Percentiles rank a stretch among this genome's conserved stretches.
phyloP scores from a whole-genome alignment of 2,113 vertebrate species.

The Pavo muticus region DNA sequence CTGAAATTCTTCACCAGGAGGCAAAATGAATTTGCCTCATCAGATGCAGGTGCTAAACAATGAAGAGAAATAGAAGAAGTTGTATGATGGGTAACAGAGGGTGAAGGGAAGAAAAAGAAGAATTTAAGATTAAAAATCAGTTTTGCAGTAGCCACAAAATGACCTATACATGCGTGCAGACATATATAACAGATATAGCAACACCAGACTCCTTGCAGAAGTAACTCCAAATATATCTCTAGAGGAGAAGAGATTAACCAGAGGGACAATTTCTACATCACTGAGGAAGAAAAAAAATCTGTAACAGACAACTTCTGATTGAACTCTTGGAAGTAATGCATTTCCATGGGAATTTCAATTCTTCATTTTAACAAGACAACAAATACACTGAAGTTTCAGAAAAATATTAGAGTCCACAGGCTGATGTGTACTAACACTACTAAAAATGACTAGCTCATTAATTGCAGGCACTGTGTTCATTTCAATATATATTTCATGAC shows the following conservation, averaged over 20 bases:
- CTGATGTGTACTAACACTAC: not conserved
- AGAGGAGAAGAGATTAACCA: not conserved
- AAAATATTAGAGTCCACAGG: not conserved
- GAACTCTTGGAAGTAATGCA: not conserved
- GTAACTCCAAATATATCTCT: not conserved
- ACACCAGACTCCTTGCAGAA: not conserved
- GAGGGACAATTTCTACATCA: not conserved
- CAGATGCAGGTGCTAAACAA: not conserved
- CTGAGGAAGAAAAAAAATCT: not conserved
- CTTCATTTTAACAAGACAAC: not conserved
- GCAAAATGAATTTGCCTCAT: not conserved
- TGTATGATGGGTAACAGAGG: not conserved
- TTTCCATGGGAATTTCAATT: not conserved
- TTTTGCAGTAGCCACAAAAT: not conserved
- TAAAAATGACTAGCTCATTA: constrained; percentile 16
- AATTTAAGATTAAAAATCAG: not conserved
- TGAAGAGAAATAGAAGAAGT: not conserved
- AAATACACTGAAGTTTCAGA: not conserved
- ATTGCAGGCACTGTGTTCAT: not conserved
- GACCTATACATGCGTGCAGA: not conserved
- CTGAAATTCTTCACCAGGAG: not conserved
- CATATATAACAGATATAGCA: not conserved
- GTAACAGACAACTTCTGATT: not conserved
- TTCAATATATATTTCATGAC: not conserved
- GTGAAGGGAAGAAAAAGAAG: not conserved